Conservation (phyloP, 2,113 vertebrate species). For the Stomatorhinus ivindoensis region DNA sequence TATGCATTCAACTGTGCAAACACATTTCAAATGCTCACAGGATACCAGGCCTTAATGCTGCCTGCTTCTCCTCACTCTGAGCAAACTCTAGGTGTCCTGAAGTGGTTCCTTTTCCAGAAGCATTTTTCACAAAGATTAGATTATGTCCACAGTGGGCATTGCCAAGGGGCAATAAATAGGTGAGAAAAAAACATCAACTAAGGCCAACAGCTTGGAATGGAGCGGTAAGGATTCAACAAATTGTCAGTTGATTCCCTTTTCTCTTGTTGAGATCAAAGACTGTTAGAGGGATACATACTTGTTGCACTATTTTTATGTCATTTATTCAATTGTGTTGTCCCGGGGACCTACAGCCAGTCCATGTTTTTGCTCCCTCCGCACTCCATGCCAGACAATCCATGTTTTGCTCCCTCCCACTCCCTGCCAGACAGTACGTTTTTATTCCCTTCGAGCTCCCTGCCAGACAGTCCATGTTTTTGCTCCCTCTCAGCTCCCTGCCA, state of each 20-base stretch:
- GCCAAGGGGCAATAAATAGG: background rate
- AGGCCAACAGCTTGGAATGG: background rate
- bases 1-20: background rate
- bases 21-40: background rate
- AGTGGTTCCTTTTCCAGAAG: background rate
- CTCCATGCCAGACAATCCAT: background rate
- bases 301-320: background rate
- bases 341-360: background rate
- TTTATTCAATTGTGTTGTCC: background rate
- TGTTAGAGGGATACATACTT: background rate
- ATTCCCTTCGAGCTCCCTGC: background rate
- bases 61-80: background rate
- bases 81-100: background rate
- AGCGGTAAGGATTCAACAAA: background rate
- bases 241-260: background rate
- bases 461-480: too few species aligned
- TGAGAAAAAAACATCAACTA: background rate
- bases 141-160: background rate
- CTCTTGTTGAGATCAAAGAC: background rate
- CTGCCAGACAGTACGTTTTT: background rate
- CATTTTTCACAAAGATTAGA: background rate
- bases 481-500: too few species aligned
- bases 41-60: background rate
- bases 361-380: background rate
- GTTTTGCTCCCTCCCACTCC: background rate